Percentiles rank a stretch among this genome's conserved stretches.
phyloP scores from a whole-genome alignment of 2,113 vertebrate species.

The Chionodraco myersi region DNA sequence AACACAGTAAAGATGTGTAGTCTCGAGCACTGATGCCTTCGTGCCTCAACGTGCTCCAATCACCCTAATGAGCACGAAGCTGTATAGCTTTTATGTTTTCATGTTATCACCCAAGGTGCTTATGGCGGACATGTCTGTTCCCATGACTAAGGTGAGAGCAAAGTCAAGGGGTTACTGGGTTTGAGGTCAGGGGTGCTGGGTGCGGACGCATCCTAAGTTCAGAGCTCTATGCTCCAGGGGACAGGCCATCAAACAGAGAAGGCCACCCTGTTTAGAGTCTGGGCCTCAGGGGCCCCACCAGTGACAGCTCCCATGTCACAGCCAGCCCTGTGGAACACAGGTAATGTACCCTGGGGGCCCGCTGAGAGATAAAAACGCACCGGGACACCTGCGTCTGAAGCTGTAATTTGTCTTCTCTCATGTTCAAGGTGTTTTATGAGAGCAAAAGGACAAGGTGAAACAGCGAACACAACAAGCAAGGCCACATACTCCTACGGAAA shows the following conservation, averaged over 20 bases:
- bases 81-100: conserved; percentile 51
- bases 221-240: conserved; percentile 61
- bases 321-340: conserved; percentile 71
- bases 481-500: conserved; percentile 47
- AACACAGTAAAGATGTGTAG: conserved; percentile 29
- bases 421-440: conserved; percentile 86
- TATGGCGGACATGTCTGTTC: conserved; percentile 59
- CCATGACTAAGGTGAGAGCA: conserved; percentile 56
- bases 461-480: conserved; percentile 72
- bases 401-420: conserved; percentile 85
- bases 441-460: conserved; percentile 82
- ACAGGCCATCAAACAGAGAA: conserved; percentile 64
- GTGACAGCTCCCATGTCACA: conserved; percentile 79
- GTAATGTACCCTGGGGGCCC: conserved; percentile 71
- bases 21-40: conserved; percentile 16
- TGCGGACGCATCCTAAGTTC: conserved; percentile 56
- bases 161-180: conserved; percentile 68
- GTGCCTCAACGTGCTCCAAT: conserved; percentile 62
- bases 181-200: conserved; percentile 62
- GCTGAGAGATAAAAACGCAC: conserved; percentile 64
- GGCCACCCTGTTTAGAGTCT: conserved; percentile 74
- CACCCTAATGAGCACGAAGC: conserved; percentile 39
- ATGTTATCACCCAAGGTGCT: conserved; percentile 66
- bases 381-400: conserved; percentile 80
- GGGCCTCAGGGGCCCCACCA: conserved; percentile 59